Base-by-base conservation (phyloP, 2,113 vertebrate species). In the Chaenocephalus aceratus region DNA sequence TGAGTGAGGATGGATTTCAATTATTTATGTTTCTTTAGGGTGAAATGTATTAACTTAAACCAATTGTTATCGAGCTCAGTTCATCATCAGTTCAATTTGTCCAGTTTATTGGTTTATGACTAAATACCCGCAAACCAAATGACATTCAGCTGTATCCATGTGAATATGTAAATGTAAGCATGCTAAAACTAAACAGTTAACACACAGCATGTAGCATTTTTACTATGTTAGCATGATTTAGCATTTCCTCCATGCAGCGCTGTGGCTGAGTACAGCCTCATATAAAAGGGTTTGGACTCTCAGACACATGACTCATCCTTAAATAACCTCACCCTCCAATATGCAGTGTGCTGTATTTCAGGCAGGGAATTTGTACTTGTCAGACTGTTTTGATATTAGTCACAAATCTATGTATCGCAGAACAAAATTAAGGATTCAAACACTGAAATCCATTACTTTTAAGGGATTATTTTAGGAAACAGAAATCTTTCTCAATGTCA, bases 391-490 rank as follows among this genome's bases (percentile, higher is more conserved):
- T 80, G 54, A 60, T 77, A 6, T 46, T 62, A 36, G 13, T 62
- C 15, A 41, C 36, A 74, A 52, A 78, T 70, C 36, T 53, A 7
- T 36, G 15, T 70, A 64, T 15, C 23, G 52, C 44, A 70, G 21
- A 58, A n/a, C 23, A 57, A 3, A 52, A 18, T 18, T 10, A 57
- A 51, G 51, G 44, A 77, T 76, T 65, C 64, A 65, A 71, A 61
- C 13, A 34, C 21, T 34, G 45, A 34, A 82, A 53, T 72, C 5
- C 13, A 51, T 36, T 68, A 68, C 77, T 83, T 57, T 56, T 56
- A 49, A 67, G 3, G 2, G 26, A 71, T 82, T 64, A 59, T 72
- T 60, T 74, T 18, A 49, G 44, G 14, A 70, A 48, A 60, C 23
- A 57, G 51, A 69, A n/a, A 77, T 67, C 6, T 34, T 18, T 60